Conservation (phyloP, 2,113 vertebrate genomes). For the Narcine bancroftii region DNA sequence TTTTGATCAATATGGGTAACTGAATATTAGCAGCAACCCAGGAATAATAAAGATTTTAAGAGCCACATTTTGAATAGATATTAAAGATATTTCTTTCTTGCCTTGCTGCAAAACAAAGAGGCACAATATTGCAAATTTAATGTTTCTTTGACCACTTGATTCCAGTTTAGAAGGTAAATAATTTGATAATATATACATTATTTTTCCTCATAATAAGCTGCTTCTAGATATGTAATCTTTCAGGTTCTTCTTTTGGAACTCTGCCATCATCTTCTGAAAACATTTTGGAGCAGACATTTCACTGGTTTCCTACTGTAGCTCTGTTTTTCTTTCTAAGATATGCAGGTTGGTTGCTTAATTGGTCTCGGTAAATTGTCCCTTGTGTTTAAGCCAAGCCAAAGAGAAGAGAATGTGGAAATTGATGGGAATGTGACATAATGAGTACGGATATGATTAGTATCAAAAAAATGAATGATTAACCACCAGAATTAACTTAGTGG, state of each 20-base stretch:
- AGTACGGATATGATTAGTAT: no score
- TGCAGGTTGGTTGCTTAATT: no score
- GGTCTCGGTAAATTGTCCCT: no score
- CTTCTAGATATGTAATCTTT: neutral
- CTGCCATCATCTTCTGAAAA: neutral
- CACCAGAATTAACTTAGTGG: no score
- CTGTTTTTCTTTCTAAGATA: no score
- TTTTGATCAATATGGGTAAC: neutral
- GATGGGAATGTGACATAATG: neutral
- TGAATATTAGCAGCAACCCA: neutral
- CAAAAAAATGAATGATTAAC: no score
- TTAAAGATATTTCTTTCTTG: no score
- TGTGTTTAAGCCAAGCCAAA: neutral
- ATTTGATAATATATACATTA: neutral
- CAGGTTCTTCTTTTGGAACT: no score
- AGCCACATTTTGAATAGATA: no score
- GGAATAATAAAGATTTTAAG: neutral
- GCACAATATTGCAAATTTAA: no score
- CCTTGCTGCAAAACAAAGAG: no score
- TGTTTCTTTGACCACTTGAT: neutral
- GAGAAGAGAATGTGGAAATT: neutral
- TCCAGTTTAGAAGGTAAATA: neutral
- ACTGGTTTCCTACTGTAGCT: no score
- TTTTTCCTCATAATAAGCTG: neutral
- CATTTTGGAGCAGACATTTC: neutral